Evolutionary conservation across 1,140 invertebrate species (phyloP).

Genomic region (Polypedilum pembai): DNA sequence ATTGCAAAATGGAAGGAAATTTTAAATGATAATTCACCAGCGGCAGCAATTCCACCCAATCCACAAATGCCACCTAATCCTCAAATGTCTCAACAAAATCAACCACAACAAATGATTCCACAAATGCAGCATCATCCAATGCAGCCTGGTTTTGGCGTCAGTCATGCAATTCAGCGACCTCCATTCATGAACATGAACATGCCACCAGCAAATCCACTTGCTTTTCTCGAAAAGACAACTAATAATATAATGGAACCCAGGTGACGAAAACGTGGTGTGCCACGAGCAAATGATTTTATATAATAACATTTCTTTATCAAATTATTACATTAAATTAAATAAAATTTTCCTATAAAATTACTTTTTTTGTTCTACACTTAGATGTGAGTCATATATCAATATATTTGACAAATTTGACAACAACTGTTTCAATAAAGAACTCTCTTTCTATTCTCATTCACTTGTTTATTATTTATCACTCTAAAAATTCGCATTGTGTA

Average conservation of each 20-base stretch:
- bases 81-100: conserved; percentile 32
- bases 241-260: not conserved
- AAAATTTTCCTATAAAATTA: too few species aligned
- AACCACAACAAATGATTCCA: conserved; percentile 32
- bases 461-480: too few species aligned
- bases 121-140: conserved; percentile 32
- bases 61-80: conserved; percentile 43
- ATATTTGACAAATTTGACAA: too few species aligned
- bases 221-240: not conserved
- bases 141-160: not conserved
- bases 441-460: too few species aligned
- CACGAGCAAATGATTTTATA: too few species aligned
- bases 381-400: too few species aligned
- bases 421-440: too few species aligned
- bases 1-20: conserved; percentile 82
- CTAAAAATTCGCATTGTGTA: too few species aligned
- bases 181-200: not conserved
- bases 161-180: not conserved
- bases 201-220: not conserved
- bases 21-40: conserved; percentile 54
- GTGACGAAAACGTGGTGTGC: too few species aligned
- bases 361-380: too few species aligned
- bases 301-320: too few species aligned
- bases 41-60: conserved; percentile 49
- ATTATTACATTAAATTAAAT: too few species aligned